Conservation (phyloP, 2,113 vertebrate species). For the Oryzias celebensis region DNA sequence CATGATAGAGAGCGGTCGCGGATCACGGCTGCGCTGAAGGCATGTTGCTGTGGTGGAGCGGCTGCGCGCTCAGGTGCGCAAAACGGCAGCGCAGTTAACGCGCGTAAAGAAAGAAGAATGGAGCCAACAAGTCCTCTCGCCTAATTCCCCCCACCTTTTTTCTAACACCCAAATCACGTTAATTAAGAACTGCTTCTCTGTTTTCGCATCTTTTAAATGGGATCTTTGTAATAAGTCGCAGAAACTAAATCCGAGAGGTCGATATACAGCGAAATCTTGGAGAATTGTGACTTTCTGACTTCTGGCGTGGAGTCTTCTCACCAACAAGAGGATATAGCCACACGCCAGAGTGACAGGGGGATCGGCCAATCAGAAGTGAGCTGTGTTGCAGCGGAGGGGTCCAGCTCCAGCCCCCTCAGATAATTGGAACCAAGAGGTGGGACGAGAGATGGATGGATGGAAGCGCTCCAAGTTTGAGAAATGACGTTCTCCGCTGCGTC, state of each 20-base stretch:
- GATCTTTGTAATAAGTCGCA: background rate
- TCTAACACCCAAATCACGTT: background rate
- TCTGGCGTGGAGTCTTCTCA: conserved; percentile 60
- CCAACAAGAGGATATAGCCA: conserved; percentile 42
- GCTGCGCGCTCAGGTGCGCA: conserved; percentile 41
- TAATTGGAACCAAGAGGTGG: conserved; percentile 64
- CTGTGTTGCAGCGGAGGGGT: no score
- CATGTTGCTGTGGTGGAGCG: conserved; percentile 30
- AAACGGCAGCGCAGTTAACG: conserved; percentile 12
- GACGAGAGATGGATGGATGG: conserved; percentile 21
- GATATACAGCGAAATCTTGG: no score
- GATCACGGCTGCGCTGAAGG: conserved; percentile 1
- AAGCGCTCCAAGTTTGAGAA: conserved; percentile 12
- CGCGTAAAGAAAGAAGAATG: conserved; percentile 29
- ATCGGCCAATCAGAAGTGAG: conserved; percentile 56
- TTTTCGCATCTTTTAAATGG: background rate
- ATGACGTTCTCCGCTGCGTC: background rate
- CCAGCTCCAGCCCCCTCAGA: conserved; percentile 34
- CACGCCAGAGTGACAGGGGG: conserved; percentile 34
- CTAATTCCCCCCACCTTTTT: conserved; percentile 37
- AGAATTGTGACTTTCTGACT: conserved; percentile 65
- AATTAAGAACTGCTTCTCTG: background rate
- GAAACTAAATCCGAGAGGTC: background rate
- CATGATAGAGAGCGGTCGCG: conserved; percentile 9
- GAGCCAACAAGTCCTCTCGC: conserved; percentile 50